Base-by-base conservation (phyloP, 1,140 invertebrate genomes). In the Nasonia vitripennis region DNA sequence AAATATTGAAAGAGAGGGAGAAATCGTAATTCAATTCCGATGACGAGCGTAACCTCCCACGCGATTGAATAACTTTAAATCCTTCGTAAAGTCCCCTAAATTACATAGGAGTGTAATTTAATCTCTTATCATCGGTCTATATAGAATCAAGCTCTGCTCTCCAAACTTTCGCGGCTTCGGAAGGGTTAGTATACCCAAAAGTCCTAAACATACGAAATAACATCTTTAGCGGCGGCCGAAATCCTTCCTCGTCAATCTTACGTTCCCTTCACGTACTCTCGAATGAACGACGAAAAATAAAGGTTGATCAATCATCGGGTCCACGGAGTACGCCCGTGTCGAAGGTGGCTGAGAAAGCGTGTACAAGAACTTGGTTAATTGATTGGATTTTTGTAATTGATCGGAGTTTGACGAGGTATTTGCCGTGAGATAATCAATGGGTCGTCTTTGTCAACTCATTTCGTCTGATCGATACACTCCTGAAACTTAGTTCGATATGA, bases 221-320 rank as follows among this genome's bases (percentile, higher is more conserved):
- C 34, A 71, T 10, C 27, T 31, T 31, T 20, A 4, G 9, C 11
- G 2, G 27, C 2, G 0, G 23, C 11, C 31, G 27, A n/a, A 10
- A 34, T 71, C 23, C 31, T 71, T 34, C 70, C 27, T 71, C 70
- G 70, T 71, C 70, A 71, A 12, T 71, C 27, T 71, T 62, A n/a
- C 20, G 17, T 62, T 62, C 17, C 55, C 55, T 20, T 62, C 55
- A 14, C 17, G 55, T 71, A 11, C 31, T 71, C 27, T 34, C 68
- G 27, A 27, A 71, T 71, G 5, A 71, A 71, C 68, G 11, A 14
- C 55, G 55, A 71, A 71, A 71, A 71, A 71, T 34, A 71, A 31
- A 71, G 14, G 70, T 71, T 71, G 31, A 71, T 71, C 70, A n/a
- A 71, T 71, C 27, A 71, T 11, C 34, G 20, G 20, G 55, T 62